Base-by-base conservation (phyloP, 1,140 invertebrate species). In the Megalopta genalis region DNA sequence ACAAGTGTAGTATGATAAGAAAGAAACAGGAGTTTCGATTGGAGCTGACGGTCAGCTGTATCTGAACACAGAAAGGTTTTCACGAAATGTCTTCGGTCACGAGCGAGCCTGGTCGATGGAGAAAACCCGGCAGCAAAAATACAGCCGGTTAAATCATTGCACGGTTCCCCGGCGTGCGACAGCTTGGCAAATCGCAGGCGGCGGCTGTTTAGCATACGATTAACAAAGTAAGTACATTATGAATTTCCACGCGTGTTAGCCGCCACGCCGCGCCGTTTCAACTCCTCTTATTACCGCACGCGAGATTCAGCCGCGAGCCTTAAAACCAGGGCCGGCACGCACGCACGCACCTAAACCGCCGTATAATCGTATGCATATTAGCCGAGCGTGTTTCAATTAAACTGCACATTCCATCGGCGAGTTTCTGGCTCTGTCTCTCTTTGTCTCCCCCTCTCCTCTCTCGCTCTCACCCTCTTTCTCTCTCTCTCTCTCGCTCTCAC, bases 301-400 rank as follows among this genome's bases (percentile, higher is more conserved):
- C 76, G 66, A 68, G 66, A 46, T 23, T 46, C 39, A 8, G 23
- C 52, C 3, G 67, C 52, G 66, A 27, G 25, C 66, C 46, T 52
- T 54, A n/a, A 27, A 67, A 46, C 65, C 14, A 16, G 16, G 42
- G 1, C 65, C 25, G n/a, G 14, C 49, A 23, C 18, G 75, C 75
- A 77, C 59, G 75, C 75, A 77, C 16, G 0, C 75, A 32, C 42
- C 42, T 32, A 16, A 25, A 10, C 25, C 66, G 42, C 21, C 52
- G 54, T 46, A 37, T 66, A 37, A 68, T 69, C 76, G 68, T 72
- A 77, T 72, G 76, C 59, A 72, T 54, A 77, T 54, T 37, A 71
- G 52, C 27, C 37, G 46, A 71, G 68, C 76, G 59, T 72, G 76
- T 77, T 77, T 77, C 76, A 77, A 72, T 77, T 77, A 77, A 77